Conservation (phyloP, 2,888 invertebrate genomes). For the Clostera curtula region DNA sequence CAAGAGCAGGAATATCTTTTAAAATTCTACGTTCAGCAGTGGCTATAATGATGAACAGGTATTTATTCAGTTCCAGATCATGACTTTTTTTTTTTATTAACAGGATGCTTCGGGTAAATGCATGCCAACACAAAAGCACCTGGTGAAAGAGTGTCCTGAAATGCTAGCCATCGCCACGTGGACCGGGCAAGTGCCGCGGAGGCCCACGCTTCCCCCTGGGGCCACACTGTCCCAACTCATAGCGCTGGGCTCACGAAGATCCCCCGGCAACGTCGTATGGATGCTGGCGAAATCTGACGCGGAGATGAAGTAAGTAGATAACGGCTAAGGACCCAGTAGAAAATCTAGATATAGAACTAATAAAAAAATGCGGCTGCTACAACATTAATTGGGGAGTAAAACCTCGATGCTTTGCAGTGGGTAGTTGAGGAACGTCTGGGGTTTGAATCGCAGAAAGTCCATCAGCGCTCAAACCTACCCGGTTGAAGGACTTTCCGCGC, state of each 20-base stretch:
- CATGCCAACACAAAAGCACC: constrained; percentile 67
- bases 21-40: no score
- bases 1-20: no score
- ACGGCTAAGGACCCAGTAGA: no score
- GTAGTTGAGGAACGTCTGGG: no score
- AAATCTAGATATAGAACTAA: no score
- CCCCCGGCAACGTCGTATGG: constrained; percentile 85
- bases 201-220: constrained; percentile 81
- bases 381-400: no score
- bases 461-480: no score
- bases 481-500: no score
- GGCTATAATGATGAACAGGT: no score
- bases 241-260: constrained; percentile 81
- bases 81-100: background rate
- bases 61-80: background rate
- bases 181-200: constrained; percentile 84
- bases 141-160: constrained; percentile 87
- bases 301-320: constrained; percentile 84
- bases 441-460: no score
- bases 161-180: constrained; percentile 87
- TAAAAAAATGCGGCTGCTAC: no score
- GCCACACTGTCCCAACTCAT: constrained; percentile 83
- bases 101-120: constrained; percentile 70
- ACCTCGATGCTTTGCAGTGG: no score
- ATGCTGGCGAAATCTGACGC: constrained; percentile 85